Base-by-base conservation (phyloP, 2,888 invertebrate species). In the Tenodera sinensis region DNA sequence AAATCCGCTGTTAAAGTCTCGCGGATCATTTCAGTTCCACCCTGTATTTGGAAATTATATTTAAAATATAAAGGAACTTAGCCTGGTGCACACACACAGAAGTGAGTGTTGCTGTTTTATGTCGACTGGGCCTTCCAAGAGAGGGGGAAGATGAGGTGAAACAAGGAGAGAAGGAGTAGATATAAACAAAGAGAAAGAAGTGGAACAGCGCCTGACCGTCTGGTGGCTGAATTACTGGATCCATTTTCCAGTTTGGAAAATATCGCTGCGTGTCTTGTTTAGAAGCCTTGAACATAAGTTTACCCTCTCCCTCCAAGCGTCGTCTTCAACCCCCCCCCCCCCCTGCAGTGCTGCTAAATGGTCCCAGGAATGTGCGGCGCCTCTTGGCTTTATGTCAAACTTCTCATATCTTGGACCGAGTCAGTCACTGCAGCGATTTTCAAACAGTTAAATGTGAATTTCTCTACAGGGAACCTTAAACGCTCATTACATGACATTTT, bases 171-270 rank as follows among this genome's bases (percentile, higher is more conserved):
- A 20, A 20, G 15, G 15, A 54, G 54, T n/a, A n/a, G n/a, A 54
- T 54, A 54, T 54, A 54, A 20, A 54, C 54, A 71, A 71, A 71
- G 20, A 71, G 6, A 71, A 71, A 71, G 54, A 25, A 71, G 54
- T 71, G 54, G 54, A 6, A 71, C 20, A 0, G 54, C 54, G 54
- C 20, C 54, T 71, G 54, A 71, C 54, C 54, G 54, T 71, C 54
- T 71, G 54, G 54, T 71, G 54, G 86, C 30, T 81, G 81, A 86
- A 30, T 86, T 86, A 81, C 28, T 71, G 86, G 27, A 86, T 71
- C 86, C 81, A 86, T 86, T 71, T 86, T 86, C 71, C 30, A 86
- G n/a, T 86, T 86, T 30, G 42, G 20, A 30, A 86, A 86, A 86
- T 86, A 86, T 86, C 28, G 28, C n/a, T 30, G 30, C 30, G 81